Percentiles rank a stretch among this genome's conserved stretches.
phyloP scores from a whole-genome alignment of 2,113 vertebrate species.

The Nothoprocta perdicaria region DNA sequence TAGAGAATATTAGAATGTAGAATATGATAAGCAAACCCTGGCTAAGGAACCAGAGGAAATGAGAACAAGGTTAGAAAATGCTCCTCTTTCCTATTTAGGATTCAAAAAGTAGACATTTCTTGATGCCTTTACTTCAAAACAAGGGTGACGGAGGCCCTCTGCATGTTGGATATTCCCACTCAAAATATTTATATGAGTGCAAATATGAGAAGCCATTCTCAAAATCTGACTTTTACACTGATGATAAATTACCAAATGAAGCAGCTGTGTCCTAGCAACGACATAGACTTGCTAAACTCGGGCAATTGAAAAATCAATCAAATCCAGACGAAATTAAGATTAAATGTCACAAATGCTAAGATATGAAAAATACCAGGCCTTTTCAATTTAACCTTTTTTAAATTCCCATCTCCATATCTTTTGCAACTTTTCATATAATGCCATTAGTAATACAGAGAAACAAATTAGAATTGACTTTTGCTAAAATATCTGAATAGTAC shows the following conservation, averaged over 20 bases:
- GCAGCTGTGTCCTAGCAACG: conserved; percentile 70
- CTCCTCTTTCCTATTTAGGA: not conserved
- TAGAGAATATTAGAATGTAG: not conserved
- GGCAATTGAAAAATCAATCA: conserved; percentile 70
- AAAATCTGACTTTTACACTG: not conserved
- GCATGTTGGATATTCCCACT: not conserved
- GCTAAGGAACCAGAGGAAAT: not conserved
- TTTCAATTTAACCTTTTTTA: conserved; percentile 19
- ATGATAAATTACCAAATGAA: conserved; percentile 36
- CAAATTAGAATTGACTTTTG: conserved; percentile 22
- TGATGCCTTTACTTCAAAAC: not conserved
- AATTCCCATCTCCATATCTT: conserved; percentile 41
- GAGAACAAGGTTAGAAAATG: not conserved
- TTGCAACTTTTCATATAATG: conserved; percentile 49
- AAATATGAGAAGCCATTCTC: conserved; percentile 1
- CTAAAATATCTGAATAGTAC: conserved; percentile 8
- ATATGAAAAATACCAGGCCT: conserved; percentile 59
- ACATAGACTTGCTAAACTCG: conserved; percentile 51
- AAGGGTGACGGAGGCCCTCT: not conserved
- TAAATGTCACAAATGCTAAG: conserved; percentile 70
- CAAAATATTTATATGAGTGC: not conserved
- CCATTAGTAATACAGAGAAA: conserved; percentile 36
- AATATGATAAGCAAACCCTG: not conserved
- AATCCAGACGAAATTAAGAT: conserved; percentile 68
- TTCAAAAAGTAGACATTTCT: not conserved